Percentiles rank a stretch among this genome's conserved stretches.
phyloP scores from a whole-genome alignment of 2,888 invertebrate genomes.

The Cheilosia urbana region DNA sequence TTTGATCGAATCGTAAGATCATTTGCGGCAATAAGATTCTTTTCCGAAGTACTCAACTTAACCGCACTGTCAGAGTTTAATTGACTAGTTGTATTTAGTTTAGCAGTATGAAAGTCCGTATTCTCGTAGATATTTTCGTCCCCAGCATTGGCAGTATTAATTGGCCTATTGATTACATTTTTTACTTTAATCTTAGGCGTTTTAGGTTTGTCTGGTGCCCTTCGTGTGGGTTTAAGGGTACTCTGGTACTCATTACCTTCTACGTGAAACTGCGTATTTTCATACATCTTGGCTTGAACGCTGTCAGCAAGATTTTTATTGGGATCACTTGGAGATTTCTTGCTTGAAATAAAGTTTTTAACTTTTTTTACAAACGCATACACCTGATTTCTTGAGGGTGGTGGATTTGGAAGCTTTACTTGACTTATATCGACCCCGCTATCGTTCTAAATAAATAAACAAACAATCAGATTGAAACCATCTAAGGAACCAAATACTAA shows the following conservation, averaged over 20 bases:
- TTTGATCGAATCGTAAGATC: constrained; percentile 81
- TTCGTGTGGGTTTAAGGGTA: constrained; percentile 72
- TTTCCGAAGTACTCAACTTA: constrained; percentile 82
- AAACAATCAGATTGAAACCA: neutral
- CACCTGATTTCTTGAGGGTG: constrained; percentile 85
- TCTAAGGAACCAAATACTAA: constrained; percentile 71
- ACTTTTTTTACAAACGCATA: constrained; percentile 89
- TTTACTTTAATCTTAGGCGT: constrained; percentile 50
- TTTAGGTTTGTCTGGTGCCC: constrained; percentile 65
- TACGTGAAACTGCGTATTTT: constrained; percentile 81
- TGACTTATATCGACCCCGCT: constrained; percentile 85
- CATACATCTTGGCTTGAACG: constrained; percentile 81
- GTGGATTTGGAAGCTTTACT: constrained; percentile 86
- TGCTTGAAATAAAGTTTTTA: constrained; percentile 86
- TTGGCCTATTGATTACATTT: constrained; percentile 56
- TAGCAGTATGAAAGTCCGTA: constrained; percentile 78
- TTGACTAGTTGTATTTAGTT: constrained; percentile 70
- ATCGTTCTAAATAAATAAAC: constrained; percentile 81
- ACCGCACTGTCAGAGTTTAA: constrained; percentile 14
- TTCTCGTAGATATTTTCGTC: constrained; percentile 79
- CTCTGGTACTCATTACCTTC: constrained; percentile 77
- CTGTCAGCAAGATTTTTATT: constrained; percentile 72
- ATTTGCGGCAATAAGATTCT: constrained; percentile 81
- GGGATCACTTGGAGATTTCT: constrained; percentile 80
- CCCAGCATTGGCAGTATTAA: constrained; percentile 25